Evolutionary conservation across 2,113 vertebrate genomes (phyloP).

Genomic region (Isurus oxyrinchus): DNA sequence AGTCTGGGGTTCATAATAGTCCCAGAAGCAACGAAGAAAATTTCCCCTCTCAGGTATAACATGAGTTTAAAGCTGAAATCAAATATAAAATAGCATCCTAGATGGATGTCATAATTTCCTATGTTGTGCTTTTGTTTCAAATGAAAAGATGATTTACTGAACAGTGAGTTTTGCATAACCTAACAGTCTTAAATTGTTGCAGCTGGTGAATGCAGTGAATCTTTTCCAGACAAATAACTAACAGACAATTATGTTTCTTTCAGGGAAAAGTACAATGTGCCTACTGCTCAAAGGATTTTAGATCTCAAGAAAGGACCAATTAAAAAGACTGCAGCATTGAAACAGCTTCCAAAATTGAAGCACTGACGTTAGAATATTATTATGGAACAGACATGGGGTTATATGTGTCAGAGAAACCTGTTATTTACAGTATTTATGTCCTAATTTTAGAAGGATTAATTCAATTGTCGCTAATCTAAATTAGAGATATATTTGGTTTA

Average conservation of each 20-base stretch:
- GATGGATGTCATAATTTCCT: neutral
- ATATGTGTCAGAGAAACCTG: neutral
- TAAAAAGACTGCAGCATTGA: conserved; percentile 55
- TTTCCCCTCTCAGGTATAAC: neutral
- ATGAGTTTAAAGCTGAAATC: neutral
- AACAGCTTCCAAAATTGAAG: conserved; percentile 64
- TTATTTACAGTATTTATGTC: conserved; percentile 7
- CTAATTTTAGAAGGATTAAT: conserved; percentile 13
- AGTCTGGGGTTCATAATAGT: too few relatives aligned
- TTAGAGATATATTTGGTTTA: neutral
- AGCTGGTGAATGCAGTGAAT: neutral
- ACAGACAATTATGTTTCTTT: conserved; percentile 46
- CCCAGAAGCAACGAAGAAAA: neutral
- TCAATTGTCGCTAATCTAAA: conserved; percentile 5
- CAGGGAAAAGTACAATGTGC: conserved; percentile 50
- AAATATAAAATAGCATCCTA: neutral
- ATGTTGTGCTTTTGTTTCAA: neutral
- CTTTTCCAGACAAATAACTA: neutral
- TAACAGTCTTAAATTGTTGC: neutral
- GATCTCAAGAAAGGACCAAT: conserved; percentile 51
- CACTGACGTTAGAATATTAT: conserved; percentile 49
- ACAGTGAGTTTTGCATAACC: neutral
- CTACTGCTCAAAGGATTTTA: conserved; percentile 48
- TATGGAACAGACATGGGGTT: neutral
- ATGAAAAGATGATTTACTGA: neutral